phyloP scores from a whole-genome alignment of 1,140 invertebrate genomes.

The Ceratina japonica region DNA sequence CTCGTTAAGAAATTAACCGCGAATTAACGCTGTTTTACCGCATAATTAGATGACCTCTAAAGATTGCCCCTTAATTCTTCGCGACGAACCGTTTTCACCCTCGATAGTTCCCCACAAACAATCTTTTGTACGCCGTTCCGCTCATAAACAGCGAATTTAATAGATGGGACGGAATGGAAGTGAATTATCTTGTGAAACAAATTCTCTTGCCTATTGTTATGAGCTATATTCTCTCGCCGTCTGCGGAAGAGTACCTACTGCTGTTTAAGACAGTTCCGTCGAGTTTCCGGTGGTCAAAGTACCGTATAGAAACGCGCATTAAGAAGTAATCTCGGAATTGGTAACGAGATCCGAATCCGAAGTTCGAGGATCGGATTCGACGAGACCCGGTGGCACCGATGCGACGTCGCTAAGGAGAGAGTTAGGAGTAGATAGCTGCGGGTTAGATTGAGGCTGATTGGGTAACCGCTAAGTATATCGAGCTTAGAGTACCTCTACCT shows the following conservation, averaged over 20 bases:
- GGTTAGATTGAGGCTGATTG: conserved; percentile 63
- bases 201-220: too few species aligned
- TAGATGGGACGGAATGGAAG: too few species aligned
- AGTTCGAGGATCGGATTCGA: conserved; percentile 43
- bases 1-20: conserved; percentile 68
- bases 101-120: background rate
- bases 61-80: conserved; percentile 58
- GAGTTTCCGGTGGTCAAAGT: background rate
- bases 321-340: conserved; percentile 40
- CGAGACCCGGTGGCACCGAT: conserved; percentile 5
- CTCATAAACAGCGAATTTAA: too few species aligned
- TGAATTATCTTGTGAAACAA: too few species aligned
- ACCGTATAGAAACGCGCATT: background rate
- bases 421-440: conserved; percentile 59
- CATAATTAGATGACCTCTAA: conserved; percentile 65
- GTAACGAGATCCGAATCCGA: conserved; percentile 47
- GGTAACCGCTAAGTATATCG: conserved; percentile 67
- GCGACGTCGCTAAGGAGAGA: conserved; percentile 54
- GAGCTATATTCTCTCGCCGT: too few species aligned
- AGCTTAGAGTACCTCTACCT: conserved; percentile 62
- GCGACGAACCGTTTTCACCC: conserved; percentile 44
- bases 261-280: background rate
- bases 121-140: background rate
- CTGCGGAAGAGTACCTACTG: background rate
- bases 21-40: conserved; percentile 65